phyloP scores from a whole-genome alignment of 92 coral and sea anemone genomes.

The Pocillopora meandrina region DNA sequence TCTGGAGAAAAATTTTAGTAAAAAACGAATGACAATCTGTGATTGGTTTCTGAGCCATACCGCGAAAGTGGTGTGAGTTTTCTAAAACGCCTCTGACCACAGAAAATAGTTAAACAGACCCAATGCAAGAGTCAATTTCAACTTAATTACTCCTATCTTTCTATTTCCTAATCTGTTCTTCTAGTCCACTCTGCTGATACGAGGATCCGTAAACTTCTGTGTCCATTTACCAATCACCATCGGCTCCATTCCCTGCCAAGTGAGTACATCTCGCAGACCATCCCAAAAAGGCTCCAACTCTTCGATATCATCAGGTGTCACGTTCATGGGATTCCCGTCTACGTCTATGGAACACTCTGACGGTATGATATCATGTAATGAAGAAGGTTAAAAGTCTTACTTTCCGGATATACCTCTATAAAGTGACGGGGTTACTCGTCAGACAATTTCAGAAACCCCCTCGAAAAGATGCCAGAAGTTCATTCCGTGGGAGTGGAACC shows the following conservation, averaged over 20 bases:
- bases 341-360: constrained; percentile 32
- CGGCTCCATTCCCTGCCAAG: constrained; percentile 83
- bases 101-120: neutral
- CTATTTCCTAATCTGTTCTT: neutral
- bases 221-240: constrained; percentile 74
- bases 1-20: no score
- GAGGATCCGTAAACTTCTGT: constrained; percentile 56
- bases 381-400: constrained; percentile 18
- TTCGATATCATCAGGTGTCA: constrained; percentile 48
- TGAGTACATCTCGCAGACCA: constrained; percentile 37
- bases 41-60: no score
- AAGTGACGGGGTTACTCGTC: no score
- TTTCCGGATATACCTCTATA: no score
- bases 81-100: no score
- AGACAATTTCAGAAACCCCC: no score
- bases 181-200: constrained; percentile 55
- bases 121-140: neutral
- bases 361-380: constrained; percentile 10
- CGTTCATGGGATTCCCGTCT: constrained; percentile 30
- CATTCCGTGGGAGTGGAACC: no score
- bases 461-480: no score
- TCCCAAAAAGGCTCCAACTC: constrained; percentile 42
- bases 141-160: neutral
- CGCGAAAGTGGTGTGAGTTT: no score
- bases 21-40: no score